A percentile compares a stretch with the other conserved stretches of the same genome.
Evolutionary conservation across 2,113 vertebrate genomes (phyloP).

Genomic region (Ictalurus furcatus): DNA sequence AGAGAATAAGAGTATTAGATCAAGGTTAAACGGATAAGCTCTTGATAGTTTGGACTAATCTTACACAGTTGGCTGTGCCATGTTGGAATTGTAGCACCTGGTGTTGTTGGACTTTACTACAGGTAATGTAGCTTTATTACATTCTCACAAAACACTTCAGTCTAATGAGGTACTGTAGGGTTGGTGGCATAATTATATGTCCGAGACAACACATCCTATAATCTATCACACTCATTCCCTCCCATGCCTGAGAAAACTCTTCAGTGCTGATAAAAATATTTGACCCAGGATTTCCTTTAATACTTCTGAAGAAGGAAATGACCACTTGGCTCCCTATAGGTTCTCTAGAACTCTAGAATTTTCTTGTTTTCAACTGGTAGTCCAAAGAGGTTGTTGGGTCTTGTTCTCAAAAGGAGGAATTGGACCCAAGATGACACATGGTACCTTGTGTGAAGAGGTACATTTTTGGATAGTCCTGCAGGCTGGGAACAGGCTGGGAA

Average conservation of each 20-base stretch:
- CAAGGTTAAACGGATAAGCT: slow-evolving; percentile 4
- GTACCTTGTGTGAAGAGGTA: neutral
- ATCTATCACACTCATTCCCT: neutral
- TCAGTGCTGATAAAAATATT: neutral
- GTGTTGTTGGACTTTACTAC: neutral
- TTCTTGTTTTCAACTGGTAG: neutral
- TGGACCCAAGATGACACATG: neutral
- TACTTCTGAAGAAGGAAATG: neutral
- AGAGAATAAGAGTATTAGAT: neutral
- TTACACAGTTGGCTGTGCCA: neutral
- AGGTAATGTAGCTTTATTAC: neutral
- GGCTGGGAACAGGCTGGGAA: no score
- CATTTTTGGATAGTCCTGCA: neutral
- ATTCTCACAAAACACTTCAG: neutral
- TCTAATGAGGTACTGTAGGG: no score
- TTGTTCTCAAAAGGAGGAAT: neutral
- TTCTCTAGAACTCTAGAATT: neutral
- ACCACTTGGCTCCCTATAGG: neutral
- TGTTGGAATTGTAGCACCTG: neutral
- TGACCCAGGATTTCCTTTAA: neutral
- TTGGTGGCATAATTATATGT: slow-evolving; percentile 5
- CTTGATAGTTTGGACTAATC: slow-evolving; percentile 12
- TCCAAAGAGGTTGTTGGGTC: neutral
- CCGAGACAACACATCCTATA: neutral
- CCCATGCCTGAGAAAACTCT: neutral